These are phyloP conservation scores for Tretioscincus oriximinensis DNA, from an alignment of 2,113 vertebrate species.

Conservation along the genomic window DNA sequence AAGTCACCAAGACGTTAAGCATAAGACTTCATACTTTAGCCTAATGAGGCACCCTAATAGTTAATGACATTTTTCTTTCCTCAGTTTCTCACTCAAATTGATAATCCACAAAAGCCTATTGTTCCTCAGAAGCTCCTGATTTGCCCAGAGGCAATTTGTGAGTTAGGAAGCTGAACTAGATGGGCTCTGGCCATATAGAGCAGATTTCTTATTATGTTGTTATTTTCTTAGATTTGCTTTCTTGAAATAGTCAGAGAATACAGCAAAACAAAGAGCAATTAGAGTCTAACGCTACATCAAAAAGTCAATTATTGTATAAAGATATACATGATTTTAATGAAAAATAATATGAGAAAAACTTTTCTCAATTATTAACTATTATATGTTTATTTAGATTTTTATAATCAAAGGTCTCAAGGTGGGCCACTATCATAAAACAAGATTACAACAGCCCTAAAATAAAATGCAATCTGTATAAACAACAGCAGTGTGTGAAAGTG, in stretches of 20 bases:
- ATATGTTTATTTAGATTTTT: too few species aligned
- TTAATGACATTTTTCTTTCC: neutral
- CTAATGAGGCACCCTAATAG: neutral
- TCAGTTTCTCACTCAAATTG: slow-evolving; percentile 23
- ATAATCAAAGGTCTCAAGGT: too few species aligned
- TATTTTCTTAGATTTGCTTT: neutral
- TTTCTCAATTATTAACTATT: neutral
- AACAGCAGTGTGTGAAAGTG: too few species aligned
- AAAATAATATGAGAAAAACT: neutral
- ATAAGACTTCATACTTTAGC: neutral
- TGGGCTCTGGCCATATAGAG: too few species aligned
- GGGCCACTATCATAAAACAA: too few species aligned
- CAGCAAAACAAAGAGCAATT: neutral
- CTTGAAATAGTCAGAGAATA: neutral
- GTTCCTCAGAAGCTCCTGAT: too few species aligned
- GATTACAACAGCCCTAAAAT: too few species aligned
- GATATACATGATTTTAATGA: neutral
- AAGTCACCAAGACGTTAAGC: neutral
- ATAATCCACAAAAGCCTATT: neutral
- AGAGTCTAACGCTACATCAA: neutral
- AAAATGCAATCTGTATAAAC: too few species aligned
- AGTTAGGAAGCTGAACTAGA: too few species aligned
- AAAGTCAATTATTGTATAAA: neutral
- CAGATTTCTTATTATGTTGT: neutral
- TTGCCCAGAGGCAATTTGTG: neutral